These are phyloP conservation scores for Limnephilus lunatus DNA, from an alignment of 2,888 invertebrate species.

Conservation along the genomic window DNA sequence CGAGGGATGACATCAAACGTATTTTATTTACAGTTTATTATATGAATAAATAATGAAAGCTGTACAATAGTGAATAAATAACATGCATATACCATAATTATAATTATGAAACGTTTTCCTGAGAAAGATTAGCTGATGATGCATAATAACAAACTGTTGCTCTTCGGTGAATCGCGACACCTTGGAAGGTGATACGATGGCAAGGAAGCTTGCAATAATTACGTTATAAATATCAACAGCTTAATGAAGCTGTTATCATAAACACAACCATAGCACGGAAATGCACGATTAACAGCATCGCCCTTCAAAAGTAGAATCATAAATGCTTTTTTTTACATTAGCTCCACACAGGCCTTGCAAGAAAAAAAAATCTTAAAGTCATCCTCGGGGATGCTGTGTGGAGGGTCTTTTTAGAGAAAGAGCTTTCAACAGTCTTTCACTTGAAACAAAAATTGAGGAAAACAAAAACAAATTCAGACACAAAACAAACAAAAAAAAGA, in stretches of 20 bases:
- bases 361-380: no score
- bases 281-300: neutral
- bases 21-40: neutral
- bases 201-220: neutral
- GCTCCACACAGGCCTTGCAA: no score
- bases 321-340: no score
- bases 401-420: no score
- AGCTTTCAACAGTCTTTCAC: no score
- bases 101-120: neutral
- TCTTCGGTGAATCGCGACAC: neutral
- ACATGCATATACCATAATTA: neutral
- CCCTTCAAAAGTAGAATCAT: neutral
- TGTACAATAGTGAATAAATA: neutral
- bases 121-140: neutral
- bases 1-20: neutral
- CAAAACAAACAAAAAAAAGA: no score
- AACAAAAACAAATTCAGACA: no score
- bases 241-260: neutral
- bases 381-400: no score
- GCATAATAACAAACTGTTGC: neutral
- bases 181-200: neutral
- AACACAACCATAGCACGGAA: neutral
- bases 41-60: neutral
- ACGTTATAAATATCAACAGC: neutral
- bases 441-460: no score